Percentiles rank a stretch among this genome's conserved stretches.
These are phyloP conservation scores for Orius laevigatus DNA, from an alignment of 1,140 invertebrate genomes.

Conservation along the genomic window DNA sequence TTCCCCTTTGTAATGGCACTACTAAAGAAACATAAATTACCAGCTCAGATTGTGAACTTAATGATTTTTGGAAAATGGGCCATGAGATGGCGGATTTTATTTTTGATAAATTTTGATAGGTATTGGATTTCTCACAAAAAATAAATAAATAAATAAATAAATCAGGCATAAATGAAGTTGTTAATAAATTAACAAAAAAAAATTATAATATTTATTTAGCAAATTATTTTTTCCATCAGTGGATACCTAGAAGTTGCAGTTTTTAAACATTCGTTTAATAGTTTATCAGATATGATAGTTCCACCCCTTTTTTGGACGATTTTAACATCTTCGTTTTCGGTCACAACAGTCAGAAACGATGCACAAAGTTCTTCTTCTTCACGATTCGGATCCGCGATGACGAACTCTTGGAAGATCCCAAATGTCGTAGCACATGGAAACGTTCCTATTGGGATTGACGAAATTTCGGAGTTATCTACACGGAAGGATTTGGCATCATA, in stretches of 20 bases:
- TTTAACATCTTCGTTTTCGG: conserved; percentile 4
- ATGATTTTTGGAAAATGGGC: no score
- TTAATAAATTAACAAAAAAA: no score
- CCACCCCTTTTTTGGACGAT: conserved; percentile 9
- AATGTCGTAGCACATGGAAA: conserved; percentile 6
- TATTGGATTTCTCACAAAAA: no score
- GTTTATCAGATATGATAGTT: neutral
- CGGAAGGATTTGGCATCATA: conserved; percentile 3
- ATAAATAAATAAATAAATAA: no score
- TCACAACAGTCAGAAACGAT: conserved; percentile 5
- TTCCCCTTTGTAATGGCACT: no score
- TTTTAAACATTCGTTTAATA: conserved; percentile 5
- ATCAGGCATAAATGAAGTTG: no score
- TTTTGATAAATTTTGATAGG: no score
- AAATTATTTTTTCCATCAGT: conserved; percentile 9
- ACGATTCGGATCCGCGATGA: conserved; percentile 6
- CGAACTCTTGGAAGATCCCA: conserved; percentile 10
- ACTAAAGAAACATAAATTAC: no score
- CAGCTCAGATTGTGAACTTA: no score
- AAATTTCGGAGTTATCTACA: neutral
- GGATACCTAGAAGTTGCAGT: conserved; percentile 1
- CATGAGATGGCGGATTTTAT: no score
- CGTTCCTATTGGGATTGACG: conserved; percentile 1
- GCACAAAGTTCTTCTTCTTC: conserved; percentile 7
- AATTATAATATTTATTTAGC: neutral